Conservation (phyloP, 2,888 invertebrate species). For the Diarsia mendica region DNA sequence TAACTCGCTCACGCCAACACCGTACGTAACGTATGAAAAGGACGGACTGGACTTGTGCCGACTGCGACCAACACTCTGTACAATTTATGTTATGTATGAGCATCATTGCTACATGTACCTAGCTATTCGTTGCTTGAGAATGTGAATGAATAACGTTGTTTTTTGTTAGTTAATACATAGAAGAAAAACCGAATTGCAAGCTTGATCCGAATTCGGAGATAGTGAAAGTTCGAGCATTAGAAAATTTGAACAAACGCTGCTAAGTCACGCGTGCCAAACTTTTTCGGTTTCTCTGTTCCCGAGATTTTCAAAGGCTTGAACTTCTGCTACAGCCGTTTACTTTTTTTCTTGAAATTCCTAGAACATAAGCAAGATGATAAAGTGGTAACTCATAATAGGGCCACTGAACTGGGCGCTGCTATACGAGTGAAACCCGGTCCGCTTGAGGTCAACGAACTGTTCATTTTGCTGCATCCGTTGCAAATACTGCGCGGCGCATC, state of each 20-base stretch:
- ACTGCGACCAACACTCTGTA: constrained; percentile 47
- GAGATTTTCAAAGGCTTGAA: constrained; percentile 8
- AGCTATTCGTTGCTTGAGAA: constrained; percentile 27
- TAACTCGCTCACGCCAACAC: constrained; percentile 67
- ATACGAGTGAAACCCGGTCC: constrained; percentile 89
- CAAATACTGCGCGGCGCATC: constrained; percentile 88
- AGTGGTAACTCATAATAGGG: constrained; percentile 82
- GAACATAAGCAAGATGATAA: constrained; percentile 74
- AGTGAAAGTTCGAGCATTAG: constrained; percentile 51
- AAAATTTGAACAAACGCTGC: constrained; percentile 28
- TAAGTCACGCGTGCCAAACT: constrained; percentile 33
- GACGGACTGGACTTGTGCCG: constrained; percentile 52
- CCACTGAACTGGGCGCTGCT: constrained; percentile 87
- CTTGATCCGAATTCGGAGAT: constrained; percentile 15
- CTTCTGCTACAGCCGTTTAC: neutral
- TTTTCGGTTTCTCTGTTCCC: constrained; percentile 8
- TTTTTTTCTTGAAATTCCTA: constrained; percentile 57
- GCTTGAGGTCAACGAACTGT: constrained; percentile 88
- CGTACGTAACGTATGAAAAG: constrained; percentile 59
- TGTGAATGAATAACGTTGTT: constrained; percentile 16
- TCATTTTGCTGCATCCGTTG: constrained; percentile 90
- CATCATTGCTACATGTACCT: constrained; percentile 41
- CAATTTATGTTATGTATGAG: constrained; percentile 54
- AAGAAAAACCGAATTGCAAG: constrained; percentile 11
- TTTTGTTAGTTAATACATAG: constrained; percentile 21